Evolutionary conservation across 1,140 invertebrate genomes (phyloP), one percentile per base, ranked within the genome.

Genomic region (Pogonomyrmex barbatus): DNA sequence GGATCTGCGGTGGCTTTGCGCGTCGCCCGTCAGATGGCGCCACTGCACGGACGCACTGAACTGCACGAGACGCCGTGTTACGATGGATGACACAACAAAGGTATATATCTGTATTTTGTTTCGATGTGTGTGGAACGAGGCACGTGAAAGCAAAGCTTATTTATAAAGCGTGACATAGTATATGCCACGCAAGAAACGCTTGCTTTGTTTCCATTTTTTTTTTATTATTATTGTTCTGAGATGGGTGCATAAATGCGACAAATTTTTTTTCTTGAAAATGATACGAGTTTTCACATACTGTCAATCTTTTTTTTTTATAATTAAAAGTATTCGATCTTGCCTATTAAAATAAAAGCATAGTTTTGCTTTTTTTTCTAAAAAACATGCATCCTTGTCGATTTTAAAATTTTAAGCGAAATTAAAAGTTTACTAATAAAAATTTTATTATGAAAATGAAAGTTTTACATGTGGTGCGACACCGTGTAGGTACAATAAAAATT

Each of bases 371-470:
- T 60, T 52, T 81, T 33, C 4, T n/a, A 81, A 30, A 84, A 47
- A 24, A 2, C 36, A 42, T 10, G 2, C 6, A 39, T 79, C 24
- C 73, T 56, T 73, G 73, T 54, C 6, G 63, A 83, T 45, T 67
- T 36, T 9, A 47, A 60, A 24, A 56, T 24, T 68, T 71, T 85
- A 56, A 58, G 58, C 30, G 45, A 36, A 82, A 56, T 42, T 54
- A 8, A 24, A 2, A 67, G 65, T 63, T 86, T 90, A 89, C 81
- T 93, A 94, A 91, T 93, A 93, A 93, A 94, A 93, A 91, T 92
- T 94, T 94, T 94, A 94, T 94, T 94, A 93, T 92, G 89, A 93
- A 92, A 94, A 93, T 92, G 91, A 94, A 93, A 89, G 93, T 93
- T 94, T 94, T 94, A 94, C 93, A 94, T 93, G 93, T 93, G 89